Evolutionary conservation across 2,113 vertebrate genomes (phyloP).

Genomic region (Brachyhypopomus occidentalis): DNA sequence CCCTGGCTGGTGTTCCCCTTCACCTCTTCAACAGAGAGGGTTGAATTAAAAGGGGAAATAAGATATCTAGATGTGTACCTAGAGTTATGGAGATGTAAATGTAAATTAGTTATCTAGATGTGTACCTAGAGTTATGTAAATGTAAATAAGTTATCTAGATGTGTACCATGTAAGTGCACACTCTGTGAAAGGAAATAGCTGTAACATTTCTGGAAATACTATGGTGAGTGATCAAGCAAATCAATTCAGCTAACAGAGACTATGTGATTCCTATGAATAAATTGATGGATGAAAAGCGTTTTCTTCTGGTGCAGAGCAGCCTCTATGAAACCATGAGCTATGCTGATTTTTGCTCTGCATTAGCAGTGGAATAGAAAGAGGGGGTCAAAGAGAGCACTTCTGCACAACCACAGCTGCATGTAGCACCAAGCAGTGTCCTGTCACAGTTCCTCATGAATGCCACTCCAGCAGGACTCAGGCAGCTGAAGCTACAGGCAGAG

Average conservation of each 20-base stretch:
- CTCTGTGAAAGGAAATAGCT: neutral
- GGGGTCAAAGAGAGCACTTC: neutral
- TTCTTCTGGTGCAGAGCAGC: neutral
- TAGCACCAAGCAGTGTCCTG: neutral
- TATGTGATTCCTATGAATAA: neutral
- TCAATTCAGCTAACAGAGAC: neutral
- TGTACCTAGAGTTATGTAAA: no score
- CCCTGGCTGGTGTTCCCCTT: neutral
- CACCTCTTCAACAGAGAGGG: neutral
- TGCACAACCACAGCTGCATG: neutral
- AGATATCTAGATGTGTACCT: no score
- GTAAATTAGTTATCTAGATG: neutral
- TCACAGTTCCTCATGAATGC: neutral
- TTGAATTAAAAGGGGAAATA: no score
- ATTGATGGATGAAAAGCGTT: neutral
- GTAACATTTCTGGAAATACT: neutral
- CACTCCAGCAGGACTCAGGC: neutral
- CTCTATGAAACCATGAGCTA: neutral
- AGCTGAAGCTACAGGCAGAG: neutral
- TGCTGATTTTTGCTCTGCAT: neutral
- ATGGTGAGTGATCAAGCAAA: neutral
- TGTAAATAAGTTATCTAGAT: neutral
- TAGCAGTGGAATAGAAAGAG: neutral
- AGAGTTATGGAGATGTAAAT: no score
- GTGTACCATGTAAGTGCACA: neutral